phyloP scores from a whole-genome alignment of 2,797 vertebrate species.

The Ptychadena robeensis region DNA sequence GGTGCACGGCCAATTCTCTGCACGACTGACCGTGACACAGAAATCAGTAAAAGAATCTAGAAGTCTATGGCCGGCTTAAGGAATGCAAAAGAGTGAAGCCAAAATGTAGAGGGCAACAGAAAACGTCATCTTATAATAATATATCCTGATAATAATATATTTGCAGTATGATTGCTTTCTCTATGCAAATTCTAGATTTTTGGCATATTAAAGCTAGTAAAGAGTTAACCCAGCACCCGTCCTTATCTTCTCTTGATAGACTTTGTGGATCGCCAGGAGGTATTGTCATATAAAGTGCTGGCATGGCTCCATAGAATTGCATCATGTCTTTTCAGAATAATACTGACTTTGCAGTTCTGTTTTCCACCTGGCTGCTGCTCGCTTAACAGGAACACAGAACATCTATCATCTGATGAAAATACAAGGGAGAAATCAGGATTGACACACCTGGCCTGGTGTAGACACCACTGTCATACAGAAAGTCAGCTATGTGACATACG shows the following conservation, averaged over 20 bases:
- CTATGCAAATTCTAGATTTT: too few species aligned
- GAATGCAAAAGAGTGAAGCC: too few species aligned
- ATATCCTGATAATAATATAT: too few species aligned
- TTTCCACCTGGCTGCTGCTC: constrained; percentile 30
- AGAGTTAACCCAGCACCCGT: not conserved
- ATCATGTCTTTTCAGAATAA: constrained; percentile 15
- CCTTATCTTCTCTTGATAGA: not conserved
- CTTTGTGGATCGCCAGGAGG: not conserved
- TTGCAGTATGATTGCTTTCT: not conserved
- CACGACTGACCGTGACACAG: too few species aligned
- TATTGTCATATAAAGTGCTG: constrained; percentile 10
- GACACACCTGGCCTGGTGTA: not conserved
- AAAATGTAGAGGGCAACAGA: too few species aligned
- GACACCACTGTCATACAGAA: not conserved
- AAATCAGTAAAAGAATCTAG: too few species aligned
- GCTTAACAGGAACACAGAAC: not conserved
- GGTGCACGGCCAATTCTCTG: too few species aligned
- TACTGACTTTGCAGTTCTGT: constrained; percentile 27
- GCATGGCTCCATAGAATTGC: constrained; percentile 16
- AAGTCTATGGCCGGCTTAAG: too few species aligned
- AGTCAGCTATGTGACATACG: too few species aligned
- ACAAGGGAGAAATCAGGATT: not conserved
- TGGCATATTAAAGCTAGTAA: not conserved
- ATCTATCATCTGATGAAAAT: not conserved
- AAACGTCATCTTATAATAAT: too few species aligned